These are phyloP conservation scores for Alaudala cheleensis DNA, from an alignment of 2,113 vertebrate species.

Conservation along the genomic window DNA sequence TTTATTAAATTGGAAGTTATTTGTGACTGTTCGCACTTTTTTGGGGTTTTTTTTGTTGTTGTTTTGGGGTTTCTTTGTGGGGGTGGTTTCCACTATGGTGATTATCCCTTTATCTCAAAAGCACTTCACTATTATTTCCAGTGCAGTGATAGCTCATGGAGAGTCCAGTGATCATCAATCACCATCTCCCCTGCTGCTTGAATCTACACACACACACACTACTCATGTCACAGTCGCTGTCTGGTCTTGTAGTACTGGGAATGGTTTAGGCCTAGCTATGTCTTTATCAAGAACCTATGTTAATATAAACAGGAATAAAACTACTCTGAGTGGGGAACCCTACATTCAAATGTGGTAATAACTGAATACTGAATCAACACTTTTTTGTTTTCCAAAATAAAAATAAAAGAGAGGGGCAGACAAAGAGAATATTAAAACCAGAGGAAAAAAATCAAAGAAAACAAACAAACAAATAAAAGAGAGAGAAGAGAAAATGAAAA, in stretches of 20 bases:
- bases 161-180: not conserved
- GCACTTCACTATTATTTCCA: not conserved
- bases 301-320: not conserved
- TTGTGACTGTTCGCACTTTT: not conserved
- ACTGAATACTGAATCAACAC: not conserved
- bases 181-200: not conserved
- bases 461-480: not conserved
- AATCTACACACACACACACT: not conserved
- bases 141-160: not conserved
- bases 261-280: not conserved
- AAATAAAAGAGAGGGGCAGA: not conserved
- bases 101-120: slow-evolving; percentile 19
- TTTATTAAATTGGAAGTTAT: not conserved
- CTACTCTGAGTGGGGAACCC: not conserved
- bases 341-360: not conserved
- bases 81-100: not conserved
- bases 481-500: not conserved
- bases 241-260: not conserved
- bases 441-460: not conserved
- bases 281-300: not conserved
- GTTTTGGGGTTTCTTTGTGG: no score
- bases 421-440: not conserved
- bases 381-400: not conserved
- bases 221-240: not conserved
- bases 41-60: not conserved